Conservation (phyloP, 2,888 invertebrate genomes). For the Drosophila ezoana region DNA sequence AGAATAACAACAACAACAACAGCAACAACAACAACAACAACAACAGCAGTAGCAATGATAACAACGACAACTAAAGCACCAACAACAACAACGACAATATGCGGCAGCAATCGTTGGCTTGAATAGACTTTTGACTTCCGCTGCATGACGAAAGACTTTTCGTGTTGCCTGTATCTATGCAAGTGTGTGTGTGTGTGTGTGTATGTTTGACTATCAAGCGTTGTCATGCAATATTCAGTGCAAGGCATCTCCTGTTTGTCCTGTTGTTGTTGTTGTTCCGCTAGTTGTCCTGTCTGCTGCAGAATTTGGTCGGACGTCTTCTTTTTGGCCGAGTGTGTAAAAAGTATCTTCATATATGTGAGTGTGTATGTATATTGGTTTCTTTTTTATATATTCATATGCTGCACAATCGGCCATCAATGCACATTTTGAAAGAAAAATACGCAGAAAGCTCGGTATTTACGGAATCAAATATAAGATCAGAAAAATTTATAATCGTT, state of each 20-base stretch:
- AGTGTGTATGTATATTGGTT: conserved; percentile 1
- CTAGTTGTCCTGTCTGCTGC: conserved; percentile 27
- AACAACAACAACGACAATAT: conserved; percentile 14
- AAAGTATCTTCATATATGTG: background rate
- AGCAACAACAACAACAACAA: conserved; percentile 9
- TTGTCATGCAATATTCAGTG: conserved; percentile 71
- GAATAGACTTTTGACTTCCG: conserved; percentile 65
- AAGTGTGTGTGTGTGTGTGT: background rate
- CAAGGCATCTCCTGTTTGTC: conserved; percentile 26
- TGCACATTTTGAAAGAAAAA: background rate
- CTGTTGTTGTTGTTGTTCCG: conserved; percentile 11
- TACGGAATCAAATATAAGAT: no score
- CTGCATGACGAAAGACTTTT: conserved; percentile 47
- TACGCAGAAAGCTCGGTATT: background rate
- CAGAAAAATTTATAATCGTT: no score
- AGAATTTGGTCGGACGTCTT: background rate
- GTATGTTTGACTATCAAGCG: conserved; percentile 36
- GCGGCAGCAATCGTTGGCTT: conserved; percentile 26
- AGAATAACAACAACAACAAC: conserved; percentile 14
- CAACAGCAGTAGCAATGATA: conserved; percentile 7
- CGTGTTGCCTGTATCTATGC: conserved; percentile 4
- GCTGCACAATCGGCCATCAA: conserved; percentile 18
- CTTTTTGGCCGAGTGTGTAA: conserved; percentile 37
- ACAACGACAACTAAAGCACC: background rate
- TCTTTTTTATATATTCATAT: conserved; percentile 7